Percentiles rank a stretch among this genome's conserved stretches.
phyloP scores from a whole-genome alignment of 2,797 vertebrate genomes.

The Sciurus vulgaris region DNA sequence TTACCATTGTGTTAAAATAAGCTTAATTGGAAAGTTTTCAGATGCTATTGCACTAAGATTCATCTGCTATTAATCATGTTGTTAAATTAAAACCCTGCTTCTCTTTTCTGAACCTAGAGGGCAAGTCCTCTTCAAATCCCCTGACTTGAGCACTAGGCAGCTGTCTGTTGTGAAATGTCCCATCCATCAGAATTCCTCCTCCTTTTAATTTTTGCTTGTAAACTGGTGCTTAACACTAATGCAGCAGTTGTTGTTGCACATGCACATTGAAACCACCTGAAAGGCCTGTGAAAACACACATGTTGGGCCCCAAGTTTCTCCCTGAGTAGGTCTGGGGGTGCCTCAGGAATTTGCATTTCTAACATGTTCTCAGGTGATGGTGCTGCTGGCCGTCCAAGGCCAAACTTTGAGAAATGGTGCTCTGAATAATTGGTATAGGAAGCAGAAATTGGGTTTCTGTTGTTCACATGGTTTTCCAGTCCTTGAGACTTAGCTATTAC shows the following conservation, averaged over 20 bases:
- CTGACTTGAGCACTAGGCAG: background rate
- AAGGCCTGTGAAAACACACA: background rate
- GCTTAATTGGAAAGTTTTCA: slow-evolving; percentile 14
- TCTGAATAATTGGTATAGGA: background rate
- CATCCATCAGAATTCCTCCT: background rate
- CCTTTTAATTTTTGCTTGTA: background rate
- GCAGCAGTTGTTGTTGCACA: background rate
- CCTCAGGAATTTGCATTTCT: background rate
- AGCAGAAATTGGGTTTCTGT: background rate
- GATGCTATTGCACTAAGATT: slow-evolving; percentile 16
- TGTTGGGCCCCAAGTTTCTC: background rate
- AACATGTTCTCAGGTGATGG: background rate
- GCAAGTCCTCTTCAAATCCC: slow-evolving; percentile 22
- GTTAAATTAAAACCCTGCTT: slow-evolving; percentile 25
- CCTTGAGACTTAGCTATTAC: background rate
- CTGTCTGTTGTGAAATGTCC: background rate
- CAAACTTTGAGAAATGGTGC: background rate
- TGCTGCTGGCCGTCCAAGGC: background rate
- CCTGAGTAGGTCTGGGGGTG: background rate
- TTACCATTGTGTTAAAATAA: slow-evolving; percentile 26
- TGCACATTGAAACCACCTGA: background rate
- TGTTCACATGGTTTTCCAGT: background rate
- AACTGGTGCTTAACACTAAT: background rate
- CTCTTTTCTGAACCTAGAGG: background rate
- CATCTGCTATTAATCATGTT: slow-evolving; percentile 20